phyloP scores from a whole-genome alignment of 2,888 invertebrate species.

The Anaspis maculata region DNA sequence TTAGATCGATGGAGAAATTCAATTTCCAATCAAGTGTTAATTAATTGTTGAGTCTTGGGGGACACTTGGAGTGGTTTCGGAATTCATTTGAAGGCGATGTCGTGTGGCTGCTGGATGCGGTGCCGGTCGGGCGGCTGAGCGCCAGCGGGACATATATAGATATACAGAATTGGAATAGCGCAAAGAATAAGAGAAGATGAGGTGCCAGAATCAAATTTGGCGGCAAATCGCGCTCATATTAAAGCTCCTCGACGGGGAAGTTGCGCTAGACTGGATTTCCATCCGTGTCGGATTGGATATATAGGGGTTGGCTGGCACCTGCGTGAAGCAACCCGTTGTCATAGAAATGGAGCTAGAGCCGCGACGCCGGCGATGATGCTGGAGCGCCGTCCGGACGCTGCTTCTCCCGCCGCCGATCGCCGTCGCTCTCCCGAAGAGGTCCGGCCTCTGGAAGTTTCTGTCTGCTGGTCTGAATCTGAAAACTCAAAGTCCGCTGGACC shows the following conservation, averaged over 20 bases:
- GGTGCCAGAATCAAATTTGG: slow-evolving; percentile 17
- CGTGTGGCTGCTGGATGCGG: not conserved
- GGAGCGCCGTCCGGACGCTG: slow-evolving; percentile 11
- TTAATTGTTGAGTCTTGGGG: slow-evolving; percentile 15
- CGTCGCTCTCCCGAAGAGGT: too few relatives aligned
- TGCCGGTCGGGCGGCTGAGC: slow-evolving; percentile 1
- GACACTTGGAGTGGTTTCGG: slow-evolving; percentile 11
- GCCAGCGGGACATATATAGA: slow-evolving; percentile 4
- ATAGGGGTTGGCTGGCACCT: slow-evolving; percentile 34
- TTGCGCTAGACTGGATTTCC: slow-evolving; percentile 26
- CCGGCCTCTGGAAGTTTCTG: too few relatives aligned
- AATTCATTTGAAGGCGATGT: slow-evolving; percentile 3
- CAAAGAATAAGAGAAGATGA: too few relatives aligned
- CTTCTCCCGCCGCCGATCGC: slow-evolving; percentile 7
- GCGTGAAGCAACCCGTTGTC: slow-evolving; percentile 32
- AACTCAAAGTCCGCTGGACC: too few relatives aligned
- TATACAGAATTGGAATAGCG: too few relatives aligned
- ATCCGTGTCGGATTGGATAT: slow-evolving; percentile 25
- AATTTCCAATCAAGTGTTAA: slow-evolving; percentile 16
- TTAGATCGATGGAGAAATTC: slow-evolving; percentile 13
- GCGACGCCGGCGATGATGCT: slow-evolving; percentile 27
- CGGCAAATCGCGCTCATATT: slow-evolving; percentile 16
- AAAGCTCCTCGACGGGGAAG: slow-evolving; percentile 16
- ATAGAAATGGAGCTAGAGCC: slow-evolving; percentile 31
- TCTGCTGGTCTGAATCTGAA: too few relatives aligned